Evolutionary conservation across 2,113 vertebrate genomes (phyloP).

Genomic region (Rhinolophus sinicus): DNA sequence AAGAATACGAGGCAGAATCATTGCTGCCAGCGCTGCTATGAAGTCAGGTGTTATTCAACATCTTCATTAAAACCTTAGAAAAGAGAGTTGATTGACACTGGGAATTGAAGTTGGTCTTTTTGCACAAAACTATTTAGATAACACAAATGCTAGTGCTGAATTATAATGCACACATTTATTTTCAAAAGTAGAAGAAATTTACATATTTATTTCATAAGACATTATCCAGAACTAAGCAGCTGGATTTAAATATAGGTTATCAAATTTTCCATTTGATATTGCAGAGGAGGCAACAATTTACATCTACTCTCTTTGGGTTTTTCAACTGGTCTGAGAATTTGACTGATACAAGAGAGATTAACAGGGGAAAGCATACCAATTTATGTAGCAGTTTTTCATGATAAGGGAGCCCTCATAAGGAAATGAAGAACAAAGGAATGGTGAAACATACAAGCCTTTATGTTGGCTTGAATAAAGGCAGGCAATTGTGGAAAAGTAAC

Average conservation of each 20-base stretch:
- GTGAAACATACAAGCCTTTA: not conserved
- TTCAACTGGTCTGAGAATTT: not conserved
- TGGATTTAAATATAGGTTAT: not conserved
- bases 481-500: not conserved
- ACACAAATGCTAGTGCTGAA: not conserved
- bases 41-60: not conserved
- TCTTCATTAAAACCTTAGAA: slow-evolving; percentile 27
- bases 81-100: not conserved
- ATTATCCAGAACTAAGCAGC: not conserved
- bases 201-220: not conserved
- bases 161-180: not conserved
- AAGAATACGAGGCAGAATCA: not conserved
- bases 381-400: not conserved
- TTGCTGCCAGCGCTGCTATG: not conserved
- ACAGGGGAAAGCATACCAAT: not conserved
- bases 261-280: not conserved
- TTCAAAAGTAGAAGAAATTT: not conserved
- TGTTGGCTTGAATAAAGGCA: not conserved
- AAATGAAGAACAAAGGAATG: not conserved
- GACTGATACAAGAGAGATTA: not conserved
- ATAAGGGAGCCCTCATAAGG: not conserved
- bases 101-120: not conserved
- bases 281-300: not conserved
- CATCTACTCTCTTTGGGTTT: not conserved
- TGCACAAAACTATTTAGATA: not conserved